Base-by-base conservation (phyloP, 2,888 invertebrate genomes). In the Callyntrura sp. region DNA sequence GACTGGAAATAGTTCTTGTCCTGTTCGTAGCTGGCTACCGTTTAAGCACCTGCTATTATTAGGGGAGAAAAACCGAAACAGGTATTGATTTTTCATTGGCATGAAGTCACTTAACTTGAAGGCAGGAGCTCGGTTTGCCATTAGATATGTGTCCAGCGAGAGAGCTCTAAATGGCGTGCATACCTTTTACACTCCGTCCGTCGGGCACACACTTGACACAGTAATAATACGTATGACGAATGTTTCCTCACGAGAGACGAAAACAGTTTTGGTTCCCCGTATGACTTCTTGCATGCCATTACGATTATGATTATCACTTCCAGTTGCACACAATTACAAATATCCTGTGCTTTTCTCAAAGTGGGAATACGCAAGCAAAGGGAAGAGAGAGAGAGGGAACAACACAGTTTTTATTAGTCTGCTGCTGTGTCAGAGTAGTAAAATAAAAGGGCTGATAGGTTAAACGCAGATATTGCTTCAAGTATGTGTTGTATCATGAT, bases 291-390 rank as follows among this genome's bases (percentile, higher is more conserved):
- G 73, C 60, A 43, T 73, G 73, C 25, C 60, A 85, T 73, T 60
- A 85, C 12, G 70, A 76, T 73, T 73, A 85, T 45, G 85, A 85
- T 85, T 85, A 85, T 85, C 60, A 73, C 85, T 73, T 70, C 17
- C 17, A 70, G 73, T 85, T 84, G 60, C 68, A 85, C 73, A 70
- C 83, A 62, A 83, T 60, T 45, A 79, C 85, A 55, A 73, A 57
- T 70, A 83, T 83, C 83, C 25, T 73, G 51, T 85, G 28, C 51
- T 85, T 17, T 70, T 60, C 57, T 57, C 25, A 85, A 85, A 73
- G 73, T 85, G 73, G 73, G 85, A 85, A 85, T 60, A 85, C 57
- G 73, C 6, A 28, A 45, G 60, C 20, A 35, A 9, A 35, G 35
- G 35, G 35, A 35, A 35, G 35, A 35, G 35, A 35, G 17, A 17